Evolutionary conservation across 2,888 invertebrate genomes (phyloP), one percentile per base, ranked within the genome.

Genomic region (Parelbella ahira): DNA sequence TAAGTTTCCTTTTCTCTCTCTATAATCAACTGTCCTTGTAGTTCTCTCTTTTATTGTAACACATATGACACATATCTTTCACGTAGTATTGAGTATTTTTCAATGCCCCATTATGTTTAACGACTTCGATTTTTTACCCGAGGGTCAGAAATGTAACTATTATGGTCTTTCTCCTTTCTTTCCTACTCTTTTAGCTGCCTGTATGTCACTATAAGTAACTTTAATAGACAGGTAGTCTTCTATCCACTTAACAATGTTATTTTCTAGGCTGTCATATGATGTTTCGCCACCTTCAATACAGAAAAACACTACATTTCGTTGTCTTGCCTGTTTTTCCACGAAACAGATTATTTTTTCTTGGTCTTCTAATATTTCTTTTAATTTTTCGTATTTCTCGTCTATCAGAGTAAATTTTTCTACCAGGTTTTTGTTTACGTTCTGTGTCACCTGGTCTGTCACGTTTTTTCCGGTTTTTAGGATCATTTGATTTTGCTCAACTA

Each of bases 231-330:
- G n/a, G n/a, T n/a, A n/a, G 7, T 24, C 1, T 4, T 24, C 10
- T 4, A 24, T 23, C 11, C 47, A 50, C 4, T 32, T 39, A 2
- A 43, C 12, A 9, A 49, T 33, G 1, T 5, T 8, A 4, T 12
- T 45, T 48, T 49, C 46, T 29, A 53, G 18, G 2, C 23, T 29
- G 2, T 29, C 15, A 24, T 53, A 53, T 0, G 50, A 49, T 21
- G 18, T 39, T 39, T 52, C 50, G 0, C 4, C 44, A 37, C 51
- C 51, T 12, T 44, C 18, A 4, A 50, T 8, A 2, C 50, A 49
- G 9, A 54, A 51, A 9, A 49, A 44, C 0, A 53, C 47, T 1
- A 53, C 15, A 7, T 53, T 53, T 1, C 11, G 44, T 25, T 46
- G 13, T 27, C 49, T 49, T 11, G 41, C 28, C 15, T 53, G 48